Evolutionary conservation across 2,797 vertebrate species (phyloP).

Genomic region (Staurois parvus): DNA sequence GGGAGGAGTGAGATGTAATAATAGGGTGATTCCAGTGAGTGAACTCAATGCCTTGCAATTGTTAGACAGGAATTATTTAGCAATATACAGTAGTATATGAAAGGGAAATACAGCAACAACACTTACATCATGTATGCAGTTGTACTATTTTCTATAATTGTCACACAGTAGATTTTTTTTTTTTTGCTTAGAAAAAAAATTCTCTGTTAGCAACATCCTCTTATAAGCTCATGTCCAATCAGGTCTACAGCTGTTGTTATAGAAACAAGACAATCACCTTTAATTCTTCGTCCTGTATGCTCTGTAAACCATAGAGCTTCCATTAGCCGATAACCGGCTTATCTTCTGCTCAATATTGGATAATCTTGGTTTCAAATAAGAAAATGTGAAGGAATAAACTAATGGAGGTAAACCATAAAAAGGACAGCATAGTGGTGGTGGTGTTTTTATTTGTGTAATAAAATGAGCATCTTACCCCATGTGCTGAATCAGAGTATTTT

Average conservation of each 20-base stretch:
- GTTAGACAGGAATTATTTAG: neutral
- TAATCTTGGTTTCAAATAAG: no score
- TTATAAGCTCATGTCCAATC: constrained; percentile 25
- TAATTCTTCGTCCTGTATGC: neutral
- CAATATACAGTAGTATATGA: neutral
- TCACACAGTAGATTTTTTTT: neutral
- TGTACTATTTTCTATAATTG: neutral
- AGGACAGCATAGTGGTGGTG: no score
- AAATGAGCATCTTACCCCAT: no score
- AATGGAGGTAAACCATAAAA: no score
- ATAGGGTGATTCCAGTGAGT: no score
- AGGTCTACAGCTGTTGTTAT: constrained; percentile 35
- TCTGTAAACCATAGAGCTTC: neutral
- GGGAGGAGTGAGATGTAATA: no score
- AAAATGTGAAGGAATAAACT: no score
- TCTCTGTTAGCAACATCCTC: neutral
- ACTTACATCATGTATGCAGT: neutral
- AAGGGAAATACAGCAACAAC: neutral
- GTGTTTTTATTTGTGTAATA: no score
- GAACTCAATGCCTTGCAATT: neutral
- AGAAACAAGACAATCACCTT: constrained; percentile 38
- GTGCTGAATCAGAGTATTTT: no score
- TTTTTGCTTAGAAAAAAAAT: neutral
- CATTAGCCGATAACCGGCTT: neutral
- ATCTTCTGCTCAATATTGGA: neutral